Conservation (phyloP, 2,888 invertebrate species). For the Chrysina gloriosa region DNA sequence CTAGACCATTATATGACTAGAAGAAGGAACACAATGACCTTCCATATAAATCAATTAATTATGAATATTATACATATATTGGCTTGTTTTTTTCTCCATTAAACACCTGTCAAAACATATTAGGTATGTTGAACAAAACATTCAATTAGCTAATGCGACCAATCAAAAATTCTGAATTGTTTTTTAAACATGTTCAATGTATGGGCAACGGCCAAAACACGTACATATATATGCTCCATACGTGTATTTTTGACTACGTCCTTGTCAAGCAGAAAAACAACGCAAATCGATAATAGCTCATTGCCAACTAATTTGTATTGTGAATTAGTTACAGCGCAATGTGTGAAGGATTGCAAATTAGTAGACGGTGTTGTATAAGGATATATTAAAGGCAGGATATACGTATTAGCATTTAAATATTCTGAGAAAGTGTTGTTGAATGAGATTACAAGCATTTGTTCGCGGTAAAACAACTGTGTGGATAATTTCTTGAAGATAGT, state of each 20-base stretch:
- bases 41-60: slow-evolving; percentile 1
- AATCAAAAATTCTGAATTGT: neutral
- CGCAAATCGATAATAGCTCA: slow-evolving; percentile 10
- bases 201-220: neutral
- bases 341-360: slow-evolving; percentile 14
- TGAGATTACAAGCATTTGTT: too few relatives aligned
- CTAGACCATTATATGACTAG: neutral
- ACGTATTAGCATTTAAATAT: neutral
- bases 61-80: neutral
- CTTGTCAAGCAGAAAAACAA: neutral
- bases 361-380: neutral
- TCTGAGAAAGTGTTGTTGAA: neutral
- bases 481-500: too few relatives aligned
- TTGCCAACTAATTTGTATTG: slow-evolving; percentile 10
- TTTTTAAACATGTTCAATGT: neutral
- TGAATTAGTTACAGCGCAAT: slow-evolving; percentile 1
- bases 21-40: neutral
- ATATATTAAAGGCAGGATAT: neutral
- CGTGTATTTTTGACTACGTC: neutral
- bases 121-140: slow-evolving; percentile 5
- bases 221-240: neutral
- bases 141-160: slow-evolving; percentile 21
- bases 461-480: too few relatives aligned
- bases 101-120: slow-evolving; percentile 10
- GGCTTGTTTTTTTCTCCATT: neutral